Evolutionary conservation across 2,797 vertebrate species (phyloP).

Genomic region (Leucoraja ocellata): DNA sequence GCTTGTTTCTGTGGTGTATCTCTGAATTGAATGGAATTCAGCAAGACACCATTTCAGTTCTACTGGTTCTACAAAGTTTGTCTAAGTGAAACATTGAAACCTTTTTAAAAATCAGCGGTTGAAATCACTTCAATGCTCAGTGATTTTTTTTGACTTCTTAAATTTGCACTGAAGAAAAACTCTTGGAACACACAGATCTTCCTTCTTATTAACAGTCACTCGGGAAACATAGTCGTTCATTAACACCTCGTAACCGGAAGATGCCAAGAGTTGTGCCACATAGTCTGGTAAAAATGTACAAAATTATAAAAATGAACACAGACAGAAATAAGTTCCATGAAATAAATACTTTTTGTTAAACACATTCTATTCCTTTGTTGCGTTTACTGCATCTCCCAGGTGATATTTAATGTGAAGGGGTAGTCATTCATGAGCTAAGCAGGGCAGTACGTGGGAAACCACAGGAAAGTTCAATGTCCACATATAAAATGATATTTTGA

Average conservation of each 20-base stretch:
- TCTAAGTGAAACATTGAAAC: background rate
- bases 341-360: no score
- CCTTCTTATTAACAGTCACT: conserved; percentile 91
- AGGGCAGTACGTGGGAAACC: no score
- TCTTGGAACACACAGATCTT: conserved; percentile 77
- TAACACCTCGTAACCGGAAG: conserved; percentile 63
- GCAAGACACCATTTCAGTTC: background rate
- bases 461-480: no score
- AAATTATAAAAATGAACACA: background rate
- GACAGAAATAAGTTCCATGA: background rate
- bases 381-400: no score
- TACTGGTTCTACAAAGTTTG: no score
- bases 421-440: no score
- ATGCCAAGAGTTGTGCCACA: conserved; percentile 69
- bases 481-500: no score
- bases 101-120: background rate
- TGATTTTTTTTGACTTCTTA: conserved; percentile 56
- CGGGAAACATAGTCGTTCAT: conserved; percentile 79
- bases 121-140: background rate
- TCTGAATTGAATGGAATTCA: no score
- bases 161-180: conserved; percentile 95
- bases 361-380: no score
- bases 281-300: conserved; percentile 61
- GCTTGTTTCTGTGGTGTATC: no score
- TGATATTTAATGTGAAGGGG: no score